phyloP scores from a whole-genome alignment of 1,140 invertebrate genomes.

The Drosophila burlai region DNA sequence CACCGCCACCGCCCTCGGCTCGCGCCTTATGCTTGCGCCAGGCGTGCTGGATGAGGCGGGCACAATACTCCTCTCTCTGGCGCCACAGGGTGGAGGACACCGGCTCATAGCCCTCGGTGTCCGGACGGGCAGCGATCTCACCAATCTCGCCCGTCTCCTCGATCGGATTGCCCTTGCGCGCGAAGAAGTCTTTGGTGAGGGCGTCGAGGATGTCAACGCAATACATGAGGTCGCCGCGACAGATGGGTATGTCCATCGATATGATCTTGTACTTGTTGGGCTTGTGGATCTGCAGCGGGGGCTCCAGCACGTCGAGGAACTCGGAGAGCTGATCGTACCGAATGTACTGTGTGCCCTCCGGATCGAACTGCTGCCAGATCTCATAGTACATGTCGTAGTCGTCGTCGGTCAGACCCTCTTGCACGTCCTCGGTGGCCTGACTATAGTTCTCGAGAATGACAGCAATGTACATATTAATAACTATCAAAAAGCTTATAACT shows the following conservation, averaged over 20 bases:
- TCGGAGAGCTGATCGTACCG: conserved; percentile 96
- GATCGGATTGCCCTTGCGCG: conserved; percentile 96
- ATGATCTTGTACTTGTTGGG: conserved; percentile 99
- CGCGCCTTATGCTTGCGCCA: conserved; percentile 95
- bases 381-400: conserved; percentile 99
- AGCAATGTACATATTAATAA: conserved; percentile 99
- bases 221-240: conserved; percentile 98
- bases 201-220: conserved; percentile 99
- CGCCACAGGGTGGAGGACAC: conserved; percentile 97
- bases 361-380: conserved; percentile 99
- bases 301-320: conserved; percentile 97
- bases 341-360: conserved; percentile 98
- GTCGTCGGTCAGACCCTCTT: conserved; percentile 98
- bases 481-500: conserved; percentile 98
- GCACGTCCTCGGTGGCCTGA: conserved; percentile 98
- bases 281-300: conserved; percentile 97
- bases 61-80: conserved; percentile 98
- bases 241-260: conserved; percentile 99
- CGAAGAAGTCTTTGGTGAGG: conserved; percentile 98
- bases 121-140: conserved; percentile 91
- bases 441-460: conserved; percentile 99
- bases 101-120: conserved; percentile 95
- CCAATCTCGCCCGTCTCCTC: conserved; percentile 94
- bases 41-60: conserved; percentile 96
- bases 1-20: conserved; percentile 86